phyloP scores from a whole-genome alignment of 2,113 vertebrate species.

The Burhinus bistriatus region DNA sequence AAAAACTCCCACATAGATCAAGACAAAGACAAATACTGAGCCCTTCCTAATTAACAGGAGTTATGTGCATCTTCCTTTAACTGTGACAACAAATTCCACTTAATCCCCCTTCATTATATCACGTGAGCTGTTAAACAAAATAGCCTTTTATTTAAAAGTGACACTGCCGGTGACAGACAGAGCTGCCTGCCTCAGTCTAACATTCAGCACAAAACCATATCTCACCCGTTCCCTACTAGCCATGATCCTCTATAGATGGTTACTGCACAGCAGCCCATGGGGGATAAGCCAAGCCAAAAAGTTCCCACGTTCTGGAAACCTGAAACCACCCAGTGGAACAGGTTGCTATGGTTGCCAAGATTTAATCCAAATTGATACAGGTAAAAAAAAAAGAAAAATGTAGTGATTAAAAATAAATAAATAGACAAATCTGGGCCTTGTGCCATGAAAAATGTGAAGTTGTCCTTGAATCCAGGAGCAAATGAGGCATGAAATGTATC shows the following conservation, averaged over 20 bases:
- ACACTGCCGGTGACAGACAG: not conserved
- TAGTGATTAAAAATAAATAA: constrained; percentile 49
- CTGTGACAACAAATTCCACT: constrained; percentile 21
- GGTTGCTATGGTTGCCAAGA: constrained; percentile 61
- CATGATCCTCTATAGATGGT: fast-evolving
- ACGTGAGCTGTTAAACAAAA: not conserved
- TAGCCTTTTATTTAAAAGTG: not conserved
- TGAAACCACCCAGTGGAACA: not conserved
- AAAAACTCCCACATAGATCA: not conserved
- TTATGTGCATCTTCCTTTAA: not conserved
- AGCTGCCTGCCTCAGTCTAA: not conserved
- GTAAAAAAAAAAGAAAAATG: constrained; percentile 7
- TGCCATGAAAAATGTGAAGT: constrained; percentile 73
- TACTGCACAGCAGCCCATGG: not conserved
- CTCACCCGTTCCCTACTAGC: not conserved
- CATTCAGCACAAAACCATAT: not conserved
- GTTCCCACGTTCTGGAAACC: not conserved
- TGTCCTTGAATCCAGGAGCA: constrained; percentile 73
- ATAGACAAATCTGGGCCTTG: constrained; percentile 69
- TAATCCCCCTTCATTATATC: constrained; percentile 5
- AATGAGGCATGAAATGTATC: constrained; percentile 79
- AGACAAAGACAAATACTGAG: not conserved
- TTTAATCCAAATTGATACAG: constrained; percentile 23
- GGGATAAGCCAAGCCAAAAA: not conserved
- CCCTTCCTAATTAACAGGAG: not conserved